Base-by-base conservation (phyloP, 2,888 invertebrate genomes). In the Macrophya annulata region DNA sequence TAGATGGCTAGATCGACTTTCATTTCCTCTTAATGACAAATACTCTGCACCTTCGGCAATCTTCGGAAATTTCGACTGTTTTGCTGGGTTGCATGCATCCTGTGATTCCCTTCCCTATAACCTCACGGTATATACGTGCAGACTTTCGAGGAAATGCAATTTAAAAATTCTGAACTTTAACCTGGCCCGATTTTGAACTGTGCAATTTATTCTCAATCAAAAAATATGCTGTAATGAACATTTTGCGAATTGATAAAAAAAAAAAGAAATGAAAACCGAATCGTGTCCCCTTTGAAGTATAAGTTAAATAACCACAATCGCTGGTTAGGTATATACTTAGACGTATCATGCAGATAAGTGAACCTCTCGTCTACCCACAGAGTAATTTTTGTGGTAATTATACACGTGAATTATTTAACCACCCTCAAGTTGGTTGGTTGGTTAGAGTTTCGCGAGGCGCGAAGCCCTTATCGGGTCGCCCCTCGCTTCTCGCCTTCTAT, bases 361-460 rank as follows among this genome's bases (percentile, higher is more conserved):
- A 83, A n/a, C 83, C 31, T 48, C 48, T 83, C 68, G 45, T 71
- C 37, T 48, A 68, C 48, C 25, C 43, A 21, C 21, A 37, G 17
- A 15, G 48, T 68, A 83, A 68, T 83, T 81, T 62, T 65, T 21
- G 21, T 65, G 55, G 12, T 68, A 83, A 83, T 83, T 83, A 83
- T 59, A 83, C 83, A 43, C 83, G 48, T 71, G 68, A 68, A 83
- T 68, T 83, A 68, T 71, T 71, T 17, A 71, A 62, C 55, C 68
- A 68, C 68, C 68, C 68, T 17, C 37, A 48, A 15, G 10, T 12
- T n/a, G 71, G 83, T 31, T 31, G 68, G 21, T 40, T 43, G 55
- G 55, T 55, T 55, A 55, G 55, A 48, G 62, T 31, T 65, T 43
- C 81, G 62, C 59, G 82, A 15, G 82, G 45, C 21, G 82, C 45